phyloP scores from a whole-genome alignment of 1,140 invertebrate genomes.

The Cydia fagiglandana region DNA sequence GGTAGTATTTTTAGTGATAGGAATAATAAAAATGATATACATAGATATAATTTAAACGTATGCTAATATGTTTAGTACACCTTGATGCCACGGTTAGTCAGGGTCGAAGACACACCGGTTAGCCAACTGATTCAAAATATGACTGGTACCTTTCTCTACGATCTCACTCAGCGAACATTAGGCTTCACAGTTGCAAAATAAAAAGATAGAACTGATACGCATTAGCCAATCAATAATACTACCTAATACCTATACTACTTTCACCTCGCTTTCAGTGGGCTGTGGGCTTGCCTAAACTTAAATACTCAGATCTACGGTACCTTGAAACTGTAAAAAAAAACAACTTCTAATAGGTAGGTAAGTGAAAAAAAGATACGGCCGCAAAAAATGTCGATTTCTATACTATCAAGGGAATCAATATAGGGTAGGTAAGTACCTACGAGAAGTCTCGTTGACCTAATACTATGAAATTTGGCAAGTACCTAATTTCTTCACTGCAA shows the following conservation, averaged over 20 bases:
- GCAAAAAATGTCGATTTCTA: no score
- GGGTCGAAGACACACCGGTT: constrained; percentile 17
- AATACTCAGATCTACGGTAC: neutral
- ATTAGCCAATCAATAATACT: neutral
- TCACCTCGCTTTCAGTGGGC: constrained; percentile 3
- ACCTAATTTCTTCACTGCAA: no score
- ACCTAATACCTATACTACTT: neutral
- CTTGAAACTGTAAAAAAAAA: no score
- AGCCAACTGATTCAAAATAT: neutral
- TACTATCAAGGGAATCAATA: no score
- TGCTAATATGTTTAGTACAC: neutral
- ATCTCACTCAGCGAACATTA: constrained; percentile 1
- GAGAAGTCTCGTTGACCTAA: no score
- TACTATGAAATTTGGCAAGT: no score
- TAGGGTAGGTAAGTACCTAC: no score
- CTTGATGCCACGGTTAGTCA: neutral
- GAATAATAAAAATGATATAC: no score
- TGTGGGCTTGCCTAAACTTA: neutral
- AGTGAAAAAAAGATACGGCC: no score
- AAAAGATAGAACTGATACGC: constrained; percentile 3
- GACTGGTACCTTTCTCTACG: constrained; percentile 18
- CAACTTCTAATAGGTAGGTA: no score
- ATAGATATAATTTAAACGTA: neutral
- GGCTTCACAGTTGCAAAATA: neutral
- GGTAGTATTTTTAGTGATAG: no score